Evolutionary conservation across 2,888 invertebrate genomes (phyloP).

Genomic region (Eupithecia subumbrata): DNA sequence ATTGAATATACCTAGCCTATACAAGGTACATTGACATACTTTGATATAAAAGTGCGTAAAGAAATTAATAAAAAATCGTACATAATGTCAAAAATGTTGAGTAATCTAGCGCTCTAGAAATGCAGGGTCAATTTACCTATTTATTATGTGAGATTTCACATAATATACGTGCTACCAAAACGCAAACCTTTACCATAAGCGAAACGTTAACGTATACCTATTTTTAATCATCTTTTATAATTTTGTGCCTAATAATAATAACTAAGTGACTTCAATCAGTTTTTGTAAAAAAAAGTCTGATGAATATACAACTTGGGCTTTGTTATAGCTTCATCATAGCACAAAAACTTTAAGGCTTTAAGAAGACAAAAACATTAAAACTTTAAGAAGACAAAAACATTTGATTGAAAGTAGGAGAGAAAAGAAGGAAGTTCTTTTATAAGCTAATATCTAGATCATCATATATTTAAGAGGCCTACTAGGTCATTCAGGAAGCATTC

Average conservation of each 20-base stretch:
- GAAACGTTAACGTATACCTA: not conserved
- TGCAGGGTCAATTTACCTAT: not conserved
- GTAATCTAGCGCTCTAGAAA: conserved; percentile 1
- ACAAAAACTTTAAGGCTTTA: not conserved
- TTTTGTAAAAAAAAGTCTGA: not conserved
- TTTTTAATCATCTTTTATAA: not conserved
- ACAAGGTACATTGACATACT: not conserved
- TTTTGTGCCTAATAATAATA: not conserved
- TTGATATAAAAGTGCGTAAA: not conserved
- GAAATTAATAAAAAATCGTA: not conserved
- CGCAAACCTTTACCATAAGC: not conserved
- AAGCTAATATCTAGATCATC: not conserved
- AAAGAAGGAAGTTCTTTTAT: not conserved
- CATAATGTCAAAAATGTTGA: not conserved
- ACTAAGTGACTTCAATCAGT: not conserved
- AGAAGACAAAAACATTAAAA: not conserved
- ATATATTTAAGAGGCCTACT: not conserved
- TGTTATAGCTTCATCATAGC: not conserved
- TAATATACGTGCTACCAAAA: not conserved
- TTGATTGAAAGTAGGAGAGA: not conserved
- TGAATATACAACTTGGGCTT: not conserved
- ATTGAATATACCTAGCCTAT: not conserved
- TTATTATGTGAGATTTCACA: not conserved
- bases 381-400: not conserved
- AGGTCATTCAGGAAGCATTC: not conserved